Percentiles rank a stretch among this genome's conserved stretches.
Conservation (phyloP, 2,113 vertebrate genomes). For the Clarias magur region DNA sequence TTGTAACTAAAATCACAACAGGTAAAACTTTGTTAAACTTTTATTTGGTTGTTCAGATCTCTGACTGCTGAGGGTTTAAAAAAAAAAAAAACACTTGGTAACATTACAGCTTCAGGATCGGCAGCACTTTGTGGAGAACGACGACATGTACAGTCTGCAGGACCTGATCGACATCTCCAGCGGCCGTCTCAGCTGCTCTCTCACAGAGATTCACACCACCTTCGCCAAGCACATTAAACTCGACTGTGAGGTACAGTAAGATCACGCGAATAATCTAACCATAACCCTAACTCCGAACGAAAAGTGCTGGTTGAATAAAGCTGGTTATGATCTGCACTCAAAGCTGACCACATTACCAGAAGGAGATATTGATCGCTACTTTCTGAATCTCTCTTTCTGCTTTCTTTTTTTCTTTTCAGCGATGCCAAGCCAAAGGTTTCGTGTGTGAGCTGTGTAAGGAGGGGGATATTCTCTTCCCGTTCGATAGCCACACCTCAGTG, state of each 20-base stretch:
- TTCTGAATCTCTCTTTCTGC: background rate
- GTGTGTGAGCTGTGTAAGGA: conserved; percentile 98
- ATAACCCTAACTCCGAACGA: background rate
- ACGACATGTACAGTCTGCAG: conserved; percentile 97
- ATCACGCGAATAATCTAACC: background rate
- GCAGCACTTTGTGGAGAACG: conserved; percentile 98
- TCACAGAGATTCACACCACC: conserved; percentile 93
- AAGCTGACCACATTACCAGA: background rate
- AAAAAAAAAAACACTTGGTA: background rate
- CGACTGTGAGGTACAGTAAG: conserved; percentile 88
- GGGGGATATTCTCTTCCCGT: conserved; percentile 94
- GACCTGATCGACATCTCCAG: conserved; percentile 89
- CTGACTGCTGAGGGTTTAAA: background rate
- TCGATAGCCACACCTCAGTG: conserved; percentile 96
- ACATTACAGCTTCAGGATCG: conserved; percentile 87
- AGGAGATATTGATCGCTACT: background rate
- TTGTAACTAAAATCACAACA: background rate
- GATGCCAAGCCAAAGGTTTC: conserved; percentile 96
- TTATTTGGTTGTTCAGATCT: too few species aligned
- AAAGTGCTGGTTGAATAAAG: background rate
- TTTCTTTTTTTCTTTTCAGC: conserved; percentile 64
- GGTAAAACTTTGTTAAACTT: background rate
- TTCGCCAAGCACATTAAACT: conserved; percentile 99
- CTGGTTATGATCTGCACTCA: background rate
- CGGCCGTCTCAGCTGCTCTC: conserved; percentile 88